These are phyloP conservation scores for Embiotoca jacksoni DNA, from an alignment of 2,113 vertebrate species.

Conservation along the genomic window DNA sequence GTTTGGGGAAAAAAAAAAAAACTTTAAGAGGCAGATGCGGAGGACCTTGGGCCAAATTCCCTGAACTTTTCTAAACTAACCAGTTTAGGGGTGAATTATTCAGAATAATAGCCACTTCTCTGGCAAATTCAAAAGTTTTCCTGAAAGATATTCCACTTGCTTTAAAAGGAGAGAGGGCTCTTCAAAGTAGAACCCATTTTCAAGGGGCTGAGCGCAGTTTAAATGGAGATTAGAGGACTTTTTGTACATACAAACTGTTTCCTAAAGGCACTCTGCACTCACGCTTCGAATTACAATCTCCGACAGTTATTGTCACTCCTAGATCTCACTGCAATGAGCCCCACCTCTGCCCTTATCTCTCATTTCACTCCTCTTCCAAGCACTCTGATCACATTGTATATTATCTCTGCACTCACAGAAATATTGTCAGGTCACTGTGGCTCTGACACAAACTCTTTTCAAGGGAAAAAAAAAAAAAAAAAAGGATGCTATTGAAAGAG, in stretches of 20 bases:
- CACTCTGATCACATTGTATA: constrained; percentile 11
- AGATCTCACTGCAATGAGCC: constrained; percentile 35
- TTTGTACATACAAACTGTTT: constrained; percentile 66
- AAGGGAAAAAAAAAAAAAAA: constrained; percentile 4
- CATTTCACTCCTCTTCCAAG: constrained; percentile 37
- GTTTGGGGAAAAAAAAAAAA: constrained; percentile 19
- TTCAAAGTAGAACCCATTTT: constrained; percentile 54
- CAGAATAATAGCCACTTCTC: constrained; percentile 43
- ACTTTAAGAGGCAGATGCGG: constrained; percentile 34
- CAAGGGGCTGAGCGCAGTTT: constrained; percentile 47
- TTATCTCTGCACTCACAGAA: constrained; percentile 14
- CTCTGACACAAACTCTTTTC: constrained; percentile 16
- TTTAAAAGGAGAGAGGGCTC: constrained; percentile 51
- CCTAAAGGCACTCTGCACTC: constrained; percentile 56
- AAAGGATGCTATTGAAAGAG: not conserved
- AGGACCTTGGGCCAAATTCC: constrained; percentile 35
- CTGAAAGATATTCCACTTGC: constrained; percentile 54
- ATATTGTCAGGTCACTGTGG: constrained; percentile 32
- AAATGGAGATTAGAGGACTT: constrained; percentile 72
- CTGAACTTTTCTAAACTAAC: constrained; percentile 51
- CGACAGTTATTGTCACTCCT: constrained; percentile 49
- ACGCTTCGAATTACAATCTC: constrained; percentile 63
- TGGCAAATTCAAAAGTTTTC: constrained; percentile 50
- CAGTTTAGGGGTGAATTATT: constrained; percentile 48
- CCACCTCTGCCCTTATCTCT: constrained; percentile 21